Conservation (phyloP, 2,797 vertebrate genomes). For the Nothura maculosa region DNA sequence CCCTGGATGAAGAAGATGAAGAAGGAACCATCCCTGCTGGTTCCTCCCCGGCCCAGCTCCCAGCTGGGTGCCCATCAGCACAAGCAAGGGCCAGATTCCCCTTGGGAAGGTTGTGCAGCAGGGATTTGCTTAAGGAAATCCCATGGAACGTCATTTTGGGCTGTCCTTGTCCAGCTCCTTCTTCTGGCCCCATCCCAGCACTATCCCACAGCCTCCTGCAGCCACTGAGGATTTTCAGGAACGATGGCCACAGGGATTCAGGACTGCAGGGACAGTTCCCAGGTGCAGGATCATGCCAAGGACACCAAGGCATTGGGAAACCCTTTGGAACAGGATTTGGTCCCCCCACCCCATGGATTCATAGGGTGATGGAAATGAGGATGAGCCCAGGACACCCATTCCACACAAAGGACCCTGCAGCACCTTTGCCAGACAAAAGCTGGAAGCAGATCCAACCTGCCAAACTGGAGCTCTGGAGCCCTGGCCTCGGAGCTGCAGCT, state of each 20-base stretch:
- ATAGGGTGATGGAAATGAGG: no score
- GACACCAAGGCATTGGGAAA: neutral
- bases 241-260: neutral
- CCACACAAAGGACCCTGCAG: no score
- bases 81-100: neutral
- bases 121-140: neutral
- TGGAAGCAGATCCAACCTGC: fast-evolving
- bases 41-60: neutral
- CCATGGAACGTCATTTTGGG: fast-evolving
- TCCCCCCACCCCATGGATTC: no score
- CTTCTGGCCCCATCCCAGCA: neutral
- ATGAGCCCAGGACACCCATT: no score
- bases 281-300: neutral
- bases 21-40: neutral
- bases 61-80: fast-evolving
- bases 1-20: neutral
- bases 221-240: neutral
- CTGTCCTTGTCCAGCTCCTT: neutral
- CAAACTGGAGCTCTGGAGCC: neutral
- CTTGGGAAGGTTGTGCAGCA: neutral
- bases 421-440: neutral
- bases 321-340: neutral
- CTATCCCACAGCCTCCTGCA: neutral
- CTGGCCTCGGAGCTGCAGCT: neutral
- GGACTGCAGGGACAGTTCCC: neutral